Evolutionary conservation across 2,113 vertebrate genomes (phyloP).

Genomic region (Larimichthys polyactis): DNA sequence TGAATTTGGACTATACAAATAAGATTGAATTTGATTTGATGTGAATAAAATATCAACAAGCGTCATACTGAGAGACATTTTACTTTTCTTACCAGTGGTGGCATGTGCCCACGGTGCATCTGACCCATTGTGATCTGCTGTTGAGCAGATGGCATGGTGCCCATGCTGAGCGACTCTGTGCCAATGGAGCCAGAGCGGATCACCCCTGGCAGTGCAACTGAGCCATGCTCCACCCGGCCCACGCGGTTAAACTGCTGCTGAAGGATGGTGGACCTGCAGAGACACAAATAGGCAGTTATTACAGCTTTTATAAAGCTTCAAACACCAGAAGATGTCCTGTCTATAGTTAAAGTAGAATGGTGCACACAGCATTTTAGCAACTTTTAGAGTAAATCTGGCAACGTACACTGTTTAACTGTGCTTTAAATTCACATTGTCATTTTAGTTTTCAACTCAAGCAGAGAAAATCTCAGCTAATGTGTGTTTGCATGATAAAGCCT

Average conservation of each 20-base stretch:
- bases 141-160: conserved; percentile 96
- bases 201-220: conserved; percentile 93
- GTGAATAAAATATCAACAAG: neutral
- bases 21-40: too few relatives aligned
- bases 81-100: conserved; percentile 89
- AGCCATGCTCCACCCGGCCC: conserved; percentile 93
- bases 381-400: neutral
- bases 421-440: neutral
- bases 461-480: neutral
- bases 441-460: neutral
- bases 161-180: conserved; percentile 93
- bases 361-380: neutral
- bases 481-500: neutral
- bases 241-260: conserved; percentile 98
- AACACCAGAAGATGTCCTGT: neutral
- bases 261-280: conserved; percentile 88
- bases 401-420: neutral
- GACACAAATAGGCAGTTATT: neutral
- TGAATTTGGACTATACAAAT: too few relatives aligned
- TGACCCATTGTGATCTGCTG: conserved; percentile 96
- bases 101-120: conserved; percentile 99
- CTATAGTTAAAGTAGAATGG: neutral
- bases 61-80: neutral
- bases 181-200: conserved; percentile 96
- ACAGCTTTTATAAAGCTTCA: neutral